Percentiles rank a stretch among this genome's conserved stretches.
These are phyloP conservation scores for Tipula confusa DNA, from an alignment of 2,888 invertebrate genomes.

Conservation along the genomic window DNA sequence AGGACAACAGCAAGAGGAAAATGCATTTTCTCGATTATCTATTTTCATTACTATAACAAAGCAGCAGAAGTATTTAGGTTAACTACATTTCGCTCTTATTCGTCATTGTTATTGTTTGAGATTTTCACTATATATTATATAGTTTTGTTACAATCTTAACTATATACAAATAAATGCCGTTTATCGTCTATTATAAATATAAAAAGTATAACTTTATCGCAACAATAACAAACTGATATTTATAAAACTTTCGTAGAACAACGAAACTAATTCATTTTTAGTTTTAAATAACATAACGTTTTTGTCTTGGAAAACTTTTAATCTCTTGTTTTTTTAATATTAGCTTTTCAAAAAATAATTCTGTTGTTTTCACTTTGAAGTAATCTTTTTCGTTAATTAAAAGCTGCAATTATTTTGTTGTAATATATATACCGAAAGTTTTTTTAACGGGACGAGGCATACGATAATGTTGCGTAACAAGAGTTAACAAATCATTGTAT, in stretches of 20 bases:
- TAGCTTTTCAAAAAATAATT: no score
- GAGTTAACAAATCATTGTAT: no score
- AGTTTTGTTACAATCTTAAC: not conserved
- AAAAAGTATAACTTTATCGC: not conserved
- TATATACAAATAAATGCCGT: not conserved
- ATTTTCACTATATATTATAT: not conserved
- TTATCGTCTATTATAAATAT: not conserved
- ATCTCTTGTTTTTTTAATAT: no score
- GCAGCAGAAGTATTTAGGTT: not conserved
- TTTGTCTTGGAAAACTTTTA: not conserved
- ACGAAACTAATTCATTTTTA: not conserved
- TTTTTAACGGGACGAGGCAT: no score
- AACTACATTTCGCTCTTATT: not conserved
- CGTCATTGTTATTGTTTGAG: not conserved
- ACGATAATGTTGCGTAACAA: no score
- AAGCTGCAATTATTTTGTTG: no score
- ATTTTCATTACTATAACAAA: not conserved
- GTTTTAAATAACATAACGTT: not conserved
- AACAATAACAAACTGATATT: not conserved
- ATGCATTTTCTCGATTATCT: not conserved
- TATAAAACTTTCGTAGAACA: not conserved
- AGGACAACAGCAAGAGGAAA: constrained; percentile 4
- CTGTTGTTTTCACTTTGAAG: no score
- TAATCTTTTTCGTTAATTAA: no score
- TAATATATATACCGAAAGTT: no score